These are phyloP conservation scores for Rhinoptilus africanus DNA, from an alignment of 2,113 vertebrate species.

Conservation along the genomic window DNA sequence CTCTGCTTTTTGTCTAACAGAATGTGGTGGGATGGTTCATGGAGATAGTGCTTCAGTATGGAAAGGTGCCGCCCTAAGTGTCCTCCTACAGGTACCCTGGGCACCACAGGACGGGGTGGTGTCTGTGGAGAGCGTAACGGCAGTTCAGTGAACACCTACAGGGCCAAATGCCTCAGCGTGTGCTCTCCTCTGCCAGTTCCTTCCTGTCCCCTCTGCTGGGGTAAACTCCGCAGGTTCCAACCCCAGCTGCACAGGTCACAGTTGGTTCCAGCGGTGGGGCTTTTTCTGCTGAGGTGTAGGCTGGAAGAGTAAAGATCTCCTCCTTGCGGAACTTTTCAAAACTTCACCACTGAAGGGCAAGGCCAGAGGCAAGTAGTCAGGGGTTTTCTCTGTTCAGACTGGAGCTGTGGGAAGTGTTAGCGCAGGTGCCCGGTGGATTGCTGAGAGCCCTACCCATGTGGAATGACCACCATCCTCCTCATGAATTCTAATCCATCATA, in stretches of 20 bases:
- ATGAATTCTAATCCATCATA: background rate
- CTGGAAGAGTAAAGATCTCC: background rate
- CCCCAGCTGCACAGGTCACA: background rate
- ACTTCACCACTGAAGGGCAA: background rate
- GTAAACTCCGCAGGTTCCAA: background rate
- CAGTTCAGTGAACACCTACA: too few species aligned
- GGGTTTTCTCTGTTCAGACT: background rate
- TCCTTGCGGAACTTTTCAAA: background rate
- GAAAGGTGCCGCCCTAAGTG: background rate
- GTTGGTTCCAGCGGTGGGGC: background rate
- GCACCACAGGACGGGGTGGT: background rate
- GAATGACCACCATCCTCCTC: background rate
- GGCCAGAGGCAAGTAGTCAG: background rate
- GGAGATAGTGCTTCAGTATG: background rate
- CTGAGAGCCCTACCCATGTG: background rate
- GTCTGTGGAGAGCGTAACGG: background rate
- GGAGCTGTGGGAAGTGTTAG: background rate
- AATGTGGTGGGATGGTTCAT: background rate
- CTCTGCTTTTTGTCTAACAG: background rate
- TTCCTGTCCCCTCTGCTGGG: background rate
- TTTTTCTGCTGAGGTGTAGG: background rate
- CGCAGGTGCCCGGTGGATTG: background rate
- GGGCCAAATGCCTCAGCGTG: background rate
- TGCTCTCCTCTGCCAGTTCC: background rate
- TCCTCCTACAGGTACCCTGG: background rate